These are phyloP conservation scores for Pollimyrus isidori DNA, from an alignment of 2,113 vertebrate species.

Conservation along the genomic window DNA sequence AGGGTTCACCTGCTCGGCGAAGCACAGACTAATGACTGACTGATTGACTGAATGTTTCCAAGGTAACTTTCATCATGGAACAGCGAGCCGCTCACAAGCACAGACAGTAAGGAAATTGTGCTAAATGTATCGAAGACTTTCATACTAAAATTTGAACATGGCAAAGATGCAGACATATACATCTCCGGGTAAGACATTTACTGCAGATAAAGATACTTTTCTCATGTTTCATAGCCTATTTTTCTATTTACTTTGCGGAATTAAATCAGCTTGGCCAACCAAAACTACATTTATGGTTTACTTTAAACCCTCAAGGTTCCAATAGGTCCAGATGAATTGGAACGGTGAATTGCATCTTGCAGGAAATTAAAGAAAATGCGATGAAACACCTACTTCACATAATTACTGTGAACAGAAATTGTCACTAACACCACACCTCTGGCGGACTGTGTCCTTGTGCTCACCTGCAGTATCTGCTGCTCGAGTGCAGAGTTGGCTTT, in stretches of 20 bases:
- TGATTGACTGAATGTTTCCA: not conserved
- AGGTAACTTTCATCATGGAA: not conserved
- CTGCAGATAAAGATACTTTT: not conserved
- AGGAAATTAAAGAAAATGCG: not conserved
- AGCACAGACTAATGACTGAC: not conserved
- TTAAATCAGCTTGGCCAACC: not conserved
- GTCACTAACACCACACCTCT: not conserved
- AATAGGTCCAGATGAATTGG: no score
- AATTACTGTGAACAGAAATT: not conserved
- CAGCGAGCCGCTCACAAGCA: not conserved
- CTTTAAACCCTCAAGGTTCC: not conserved
- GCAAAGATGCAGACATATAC: not conserved
- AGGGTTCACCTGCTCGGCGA: conserved; percentile 54
- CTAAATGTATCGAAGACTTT: not conserved
- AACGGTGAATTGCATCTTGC: no score
- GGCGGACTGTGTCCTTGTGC: not conserved
- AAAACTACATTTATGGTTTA: not conserved
- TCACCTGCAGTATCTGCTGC: conserved; percentile 66
- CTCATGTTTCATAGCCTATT: not conserved
- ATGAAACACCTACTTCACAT: not conserved
- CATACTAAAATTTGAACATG: not conserved
- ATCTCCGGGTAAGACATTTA: not conserved
- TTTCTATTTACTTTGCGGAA: not conserved
- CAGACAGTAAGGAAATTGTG: not conserved
- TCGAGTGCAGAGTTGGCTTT: conserved; percentile 60